Evolutionary conservation across 2,888 invertebrate genomes (phyloP).

Genomic region (Trichopria drosophilae): DNA sequence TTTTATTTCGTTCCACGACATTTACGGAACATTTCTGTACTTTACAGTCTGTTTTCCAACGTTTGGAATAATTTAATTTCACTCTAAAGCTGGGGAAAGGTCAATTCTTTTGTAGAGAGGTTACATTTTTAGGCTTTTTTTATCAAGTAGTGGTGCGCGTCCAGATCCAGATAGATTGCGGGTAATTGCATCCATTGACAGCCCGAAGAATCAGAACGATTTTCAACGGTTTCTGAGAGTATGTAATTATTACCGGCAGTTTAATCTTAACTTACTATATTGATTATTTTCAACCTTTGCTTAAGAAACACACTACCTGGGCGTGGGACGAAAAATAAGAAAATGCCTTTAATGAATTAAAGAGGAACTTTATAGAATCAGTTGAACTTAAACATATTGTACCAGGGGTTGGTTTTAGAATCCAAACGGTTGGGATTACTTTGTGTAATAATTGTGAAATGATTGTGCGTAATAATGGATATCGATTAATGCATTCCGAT

Average conservation of each 20-base stretch:
- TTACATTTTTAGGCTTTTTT: conserved; percentile 30
- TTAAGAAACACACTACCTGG: too few species aligned
- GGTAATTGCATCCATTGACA: conserved; percentile 34
- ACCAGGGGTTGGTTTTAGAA: too few species aligned
- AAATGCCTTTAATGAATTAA: too few species aligned
- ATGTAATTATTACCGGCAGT: conserved; percentile 20
- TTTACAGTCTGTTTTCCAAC: neutral
- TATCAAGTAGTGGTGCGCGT: conserved; percentile 6
- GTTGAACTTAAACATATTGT: too few species aligned
- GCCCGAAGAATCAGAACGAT: conserved; percentile 37
- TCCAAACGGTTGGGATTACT: too few species aligned
- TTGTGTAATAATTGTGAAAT: too few species aligned
- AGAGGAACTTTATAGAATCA: too few species aligned
- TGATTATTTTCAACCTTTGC: too few species aligned
- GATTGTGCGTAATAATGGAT: too few species aligned
- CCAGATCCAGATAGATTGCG: conserved; percentile 24
- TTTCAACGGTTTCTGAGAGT: conserved; percentile 32
- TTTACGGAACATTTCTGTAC: conserved; percentile 5
- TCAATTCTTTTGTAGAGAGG: conserved; percentile 21
- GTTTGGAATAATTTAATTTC: conserved; percentile 23
- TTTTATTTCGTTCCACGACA: conserved; percentile 34
- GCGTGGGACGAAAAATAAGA: too few species aligned
- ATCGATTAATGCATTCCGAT: too few species aligned
- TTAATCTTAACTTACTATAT: neutral
- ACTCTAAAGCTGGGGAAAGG: conserved; percentile 39